A percentile compares a stretch with the other conserved stretches of the same genome.
Evolutionary conservation across 2,113 vertebrate species (phyloP).

Genomic region (Podarcis cretensis): DNA sequence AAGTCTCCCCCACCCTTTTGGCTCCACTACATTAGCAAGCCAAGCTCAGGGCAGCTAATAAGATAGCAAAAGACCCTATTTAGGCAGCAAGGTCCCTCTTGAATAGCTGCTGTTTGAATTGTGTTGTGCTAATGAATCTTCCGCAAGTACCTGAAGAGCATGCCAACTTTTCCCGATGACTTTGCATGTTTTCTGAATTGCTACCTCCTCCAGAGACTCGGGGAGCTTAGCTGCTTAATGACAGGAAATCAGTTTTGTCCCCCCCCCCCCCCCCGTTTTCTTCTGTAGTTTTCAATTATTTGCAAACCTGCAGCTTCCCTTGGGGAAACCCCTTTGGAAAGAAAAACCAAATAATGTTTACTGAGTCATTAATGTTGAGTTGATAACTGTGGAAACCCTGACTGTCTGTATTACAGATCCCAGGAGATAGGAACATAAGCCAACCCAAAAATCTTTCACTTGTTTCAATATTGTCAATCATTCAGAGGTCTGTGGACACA

Average conservation of each 20-base stretch:
- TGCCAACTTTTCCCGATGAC: conserved; percentile 22
- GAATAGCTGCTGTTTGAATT: not conserved
- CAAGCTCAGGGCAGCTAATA: not conserved
- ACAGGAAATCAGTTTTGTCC: not conserved
- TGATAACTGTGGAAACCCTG: not conserved
- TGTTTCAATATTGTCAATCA: not conserved
- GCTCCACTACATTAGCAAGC: too few relatives aligned
- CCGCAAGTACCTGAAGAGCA: conserved; percentile 39
- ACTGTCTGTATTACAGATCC: not conserved
- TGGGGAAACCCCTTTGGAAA: not conserved
- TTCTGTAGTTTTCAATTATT: not conserved
- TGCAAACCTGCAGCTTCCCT: not conserved
- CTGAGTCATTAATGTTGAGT: not conserved
- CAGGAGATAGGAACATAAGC: not conserved
- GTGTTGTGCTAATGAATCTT: not conserved
- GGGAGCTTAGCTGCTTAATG: conserved; percentile 18
- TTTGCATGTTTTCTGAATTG: conserved; percentile 44
- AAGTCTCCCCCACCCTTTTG: too few relatives aligned
- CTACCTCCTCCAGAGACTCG: not conserved
- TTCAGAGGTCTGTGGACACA: not conserved
- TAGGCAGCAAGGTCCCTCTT: not conserved
- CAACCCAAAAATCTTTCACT: not conserved
- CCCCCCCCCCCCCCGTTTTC: too few relatives aligned
- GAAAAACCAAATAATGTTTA: not conserved
- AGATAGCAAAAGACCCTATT: not conserved